phyloP scores from a whole-genome alignment of 1,140 invertebrate genomes.

The Campoletis sonorensis region DNA sequence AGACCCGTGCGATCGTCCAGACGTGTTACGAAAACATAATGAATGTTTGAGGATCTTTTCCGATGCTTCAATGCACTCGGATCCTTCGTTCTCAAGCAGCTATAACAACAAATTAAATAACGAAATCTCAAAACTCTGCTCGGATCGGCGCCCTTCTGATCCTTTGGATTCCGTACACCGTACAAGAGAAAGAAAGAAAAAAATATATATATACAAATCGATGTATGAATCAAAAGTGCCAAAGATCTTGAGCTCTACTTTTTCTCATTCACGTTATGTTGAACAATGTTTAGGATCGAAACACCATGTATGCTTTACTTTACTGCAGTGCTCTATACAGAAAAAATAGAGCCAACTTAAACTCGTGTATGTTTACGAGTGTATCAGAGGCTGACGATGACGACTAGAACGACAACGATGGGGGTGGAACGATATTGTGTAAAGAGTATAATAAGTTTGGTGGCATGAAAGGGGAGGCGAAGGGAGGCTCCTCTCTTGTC shows the following conservation, averaged over 20 bases:
- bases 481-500: slow-evolving; percentile 51
- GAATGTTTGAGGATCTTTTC: slow-evolving; percentile 70
- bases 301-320: background rate
- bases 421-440: slow-evolving; percentile 73
- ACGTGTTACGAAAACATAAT: slow-evolving; percentile 74
- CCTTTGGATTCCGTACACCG: background rate
- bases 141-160: slow-evolving; percentile 30
- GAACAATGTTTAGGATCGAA: slow-evolving; percentile 19
- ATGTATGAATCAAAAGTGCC: background rate
- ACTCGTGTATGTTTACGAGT: slow-evolving; percentile 51
- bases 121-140: slow-evolving; percentile 39
- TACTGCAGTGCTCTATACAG: background rate
- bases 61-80: slow-evolving; percentile 57
- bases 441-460: slow-evolving; percentile 72
- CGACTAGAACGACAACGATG: slow-evolving; percentile 60
- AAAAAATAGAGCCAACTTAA: background rate
- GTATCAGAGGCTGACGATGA: slow-evolving; percentile 44
- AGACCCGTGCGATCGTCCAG: slow-evolving; percentile 21
- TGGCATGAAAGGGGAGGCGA: slow-evolving; percentile 60
- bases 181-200: no score
- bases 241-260: slow-evolving; percentile 15
- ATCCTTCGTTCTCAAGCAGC: slow-evolving; percentile 66
- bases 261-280: background rate
- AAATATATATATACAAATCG: no score
- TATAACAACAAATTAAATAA: slow-evolving; percentile 74